These are phyloP conservation scores for Hyperoplus immaculatus DNA, from an alignment of 2,797 vertebrate genomes.

Conservation along the genomic window DNA sequence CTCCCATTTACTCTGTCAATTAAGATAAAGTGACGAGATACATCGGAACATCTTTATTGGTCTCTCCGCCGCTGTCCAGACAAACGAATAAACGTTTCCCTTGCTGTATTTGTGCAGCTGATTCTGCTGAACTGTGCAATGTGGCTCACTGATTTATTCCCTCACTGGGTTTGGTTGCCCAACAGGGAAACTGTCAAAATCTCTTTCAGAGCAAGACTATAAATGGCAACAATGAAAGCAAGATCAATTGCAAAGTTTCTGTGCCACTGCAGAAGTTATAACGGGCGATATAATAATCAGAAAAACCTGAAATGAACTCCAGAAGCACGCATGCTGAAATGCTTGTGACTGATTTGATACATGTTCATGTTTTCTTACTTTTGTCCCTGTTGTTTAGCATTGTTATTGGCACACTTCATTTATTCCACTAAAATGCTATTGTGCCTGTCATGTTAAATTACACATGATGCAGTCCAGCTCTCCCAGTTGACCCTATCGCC, in stretches of 20 bases:
- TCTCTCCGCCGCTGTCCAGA: conserved; percentile 40
- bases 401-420: conserved; percentile 39
- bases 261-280: conserved; percentile 21
- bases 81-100: conserved; percentile 34
- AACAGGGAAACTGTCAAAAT: conserved; percentile 20
- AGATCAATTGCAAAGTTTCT: conserved; percentile 17
- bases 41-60: conserved; percentile 57
- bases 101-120: conserved; percentile 29
- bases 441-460: conserved; percentile 39
- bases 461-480: conserved; percentile 48
- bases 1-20: conserved; percentile 67
- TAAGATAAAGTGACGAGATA: conserved; percentile 72
- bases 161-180: conserved; percentile 21
- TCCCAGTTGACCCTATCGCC: conserved; percentile 32
- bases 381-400: conserved; percentile 35
- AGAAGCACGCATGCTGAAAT: conserved; percentile 17
- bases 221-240: conserved; percentile 26
- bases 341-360: conserved; percentile 24
- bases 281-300: conserved; percentile 40
- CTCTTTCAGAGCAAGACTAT: conserved; percentile 11
- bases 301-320: conserved; percentile 30
- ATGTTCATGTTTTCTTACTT: conserved; percentile 28
- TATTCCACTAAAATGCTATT: conserved; percentile 37
- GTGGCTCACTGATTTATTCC: conserved; percentile 40
- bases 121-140: conserved; percentile 39